Conservation (phyloP, 2,113 vertebrate genomes). For the Melanocharis versteri region DNA sequence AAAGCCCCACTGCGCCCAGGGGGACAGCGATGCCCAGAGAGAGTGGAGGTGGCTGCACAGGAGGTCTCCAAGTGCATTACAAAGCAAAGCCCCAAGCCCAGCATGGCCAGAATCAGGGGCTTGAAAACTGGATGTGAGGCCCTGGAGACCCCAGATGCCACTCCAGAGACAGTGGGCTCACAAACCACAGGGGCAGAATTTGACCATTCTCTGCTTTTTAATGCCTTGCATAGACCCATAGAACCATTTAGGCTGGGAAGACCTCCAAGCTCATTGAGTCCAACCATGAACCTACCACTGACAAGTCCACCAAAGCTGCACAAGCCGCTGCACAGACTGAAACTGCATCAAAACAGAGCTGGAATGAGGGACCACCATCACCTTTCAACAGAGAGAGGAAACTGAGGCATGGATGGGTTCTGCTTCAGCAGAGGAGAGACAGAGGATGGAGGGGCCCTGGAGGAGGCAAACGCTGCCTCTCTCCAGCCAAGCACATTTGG, state of each 20-base stretch:
- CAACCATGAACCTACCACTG: neutral
- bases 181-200: neutral
- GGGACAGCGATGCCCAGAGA: neutral
- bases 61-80: neutral
- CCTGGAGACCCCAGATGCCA: neutral
- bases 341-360: neutral
- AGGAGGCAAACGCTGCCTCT: neutral
- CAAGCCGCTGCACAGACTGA: neutral
- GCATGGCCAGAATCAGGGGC: neutral
- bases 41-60: neutral
- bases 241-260: neutral
- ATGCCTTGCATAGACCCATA: neutral
- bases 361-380: neutral
- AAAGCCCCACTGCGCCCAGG: neutral
- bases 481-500: neutral
- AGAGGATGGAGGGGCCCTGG: neutral
- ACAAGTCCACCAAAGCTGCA: neutral
- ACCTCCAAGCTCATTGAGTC: neutral
- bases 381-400: neutral
- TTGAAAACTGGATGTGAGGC: neutral
- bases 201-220: neutral
- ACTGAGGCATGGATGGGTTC: fast-evolving
- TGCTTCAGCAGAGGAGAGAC: neutral
- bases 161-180: neutral
- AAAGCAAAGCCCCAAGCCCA: neutral